Evolutionary conservation across 2,888 invertebrate species (phyloP), one percentile per base, ranked within the genome.

Genomic region (Sarcophaga variegata): DNA sequence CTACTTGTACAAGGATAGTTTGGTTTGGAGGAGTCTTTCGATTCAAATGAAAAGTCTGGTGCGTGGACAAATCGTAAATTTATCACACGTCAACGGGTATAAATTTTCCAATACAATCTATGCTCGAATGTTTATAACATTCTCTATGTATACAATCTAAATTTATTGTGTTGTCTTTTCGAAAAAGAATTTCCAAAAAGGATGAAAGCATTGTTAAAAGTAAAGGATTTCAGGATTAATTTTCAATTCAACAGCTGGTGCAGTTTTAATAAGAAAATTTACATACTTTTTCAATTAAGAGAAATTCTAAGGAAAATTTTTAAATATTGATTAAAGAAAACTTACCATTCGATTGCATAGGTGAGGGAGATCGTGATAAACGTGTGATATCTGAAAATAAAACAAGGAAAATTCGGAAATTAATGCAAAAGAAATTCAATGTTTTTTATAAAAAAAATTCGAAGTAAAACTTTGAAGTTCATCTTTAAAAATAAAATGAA

Each of bases 291-390:
- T 17, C 1, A 54, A 54, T 54, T 54, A 54, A 54, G 54, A 54
- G 54, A 54, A 6, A 22, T 37, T 37, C 8, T 37, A 37, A 37
- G 37, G 37, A 37, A 6, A 25, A 49, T 5, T 70, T 37, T 14
- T 27, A 17, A 59, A 17, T 54, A 17, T 2, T 62, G 54, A 11
- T 54, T 45, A 17, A 5, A 25, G 22, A 64, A 6, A 87, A 94
- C 96, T 94, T 94, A 96, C 96, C 96, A 92, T 96, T 95, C 91
- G 96, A 96, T 92, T 95, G 95, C 89, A 97, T 96, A 91, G 97
- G 96, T 91, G 96, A 96, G 88, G 97, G 96, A 90, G 96, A 96
- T 94, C 96, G 96, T 92, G 96, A 96, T 92, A 96, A 93, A 90
- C 95, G 94, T 92, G 94, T 96, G 94, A 93, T 93, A 90, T 93